Evolutionary conservation across 1,140 invertebrate species (phyloP).

Genomic region (Zaprionus taronus): DNA sequence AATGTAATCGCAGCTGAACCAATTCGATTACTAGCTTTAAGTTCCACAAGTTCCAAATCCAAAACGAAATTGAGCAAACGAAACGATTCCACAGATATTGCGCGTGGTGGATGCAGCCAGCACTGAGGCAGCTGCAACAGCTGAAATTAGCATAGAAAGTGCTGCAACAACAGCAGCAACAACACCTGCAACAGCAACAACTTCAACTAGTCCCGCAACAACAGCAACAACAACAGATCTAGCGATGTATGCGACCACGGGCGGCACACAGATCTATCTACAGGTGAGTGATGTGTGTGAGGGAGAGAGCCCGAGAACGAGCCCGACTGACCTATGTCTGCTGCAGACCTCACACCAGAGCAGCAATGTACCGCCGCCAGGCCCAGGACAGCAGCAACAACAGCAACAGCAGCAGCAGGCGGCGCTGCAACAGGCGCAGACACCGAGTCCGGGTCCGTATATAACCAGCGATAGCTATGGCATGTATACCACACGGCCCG

Average conservation of each 20-base stretch:
- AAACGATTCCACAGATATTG: constrained; percentile 73
- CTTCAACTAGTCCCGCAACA: constrained; percentile 49
- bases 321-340: constrained; percentile 16
- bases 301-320: not conserved
- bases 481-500: constrained; percentile 82
- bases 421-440: constrained; percentile 72
- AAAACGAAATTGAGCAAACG: constrained; percentile 31
- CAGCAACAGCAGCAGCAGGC: constrained; percentile 41
- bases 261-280: constrained; percentile 84
- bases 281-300: constrained; percentile 73
- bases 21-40: constrained; percentile 33
- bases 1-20: constrained; percentile 39
- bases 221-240: constrained; percentile 61
- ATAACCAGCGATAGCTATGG: constrained; percentile 82
- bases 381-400: constrained; percentile 29
- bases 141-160: constrained; percentile 12
- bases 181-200: constrained; percentile 50
- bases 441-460: constrained; percentile 82
- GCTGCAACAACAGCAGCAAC: constrained; percentile 52
- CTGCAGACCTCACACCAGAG: constrained; percentile 74
- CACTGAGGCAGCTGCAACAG: constrained; percentile 49
- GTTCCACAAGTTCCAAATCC: constrained; percentile 24
- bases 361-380: constrained; percentile 24
- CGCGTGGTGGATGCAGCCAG: constrained; percentile 68
- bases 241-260: constrained; percentile 83